A percentile compares a stretch with the other conserved stretches of the same genome.
Evolutionary conservation across 2,888 invertebrate species (phyloP).

Genomic region (Ephialtes manifestator): DNA sequence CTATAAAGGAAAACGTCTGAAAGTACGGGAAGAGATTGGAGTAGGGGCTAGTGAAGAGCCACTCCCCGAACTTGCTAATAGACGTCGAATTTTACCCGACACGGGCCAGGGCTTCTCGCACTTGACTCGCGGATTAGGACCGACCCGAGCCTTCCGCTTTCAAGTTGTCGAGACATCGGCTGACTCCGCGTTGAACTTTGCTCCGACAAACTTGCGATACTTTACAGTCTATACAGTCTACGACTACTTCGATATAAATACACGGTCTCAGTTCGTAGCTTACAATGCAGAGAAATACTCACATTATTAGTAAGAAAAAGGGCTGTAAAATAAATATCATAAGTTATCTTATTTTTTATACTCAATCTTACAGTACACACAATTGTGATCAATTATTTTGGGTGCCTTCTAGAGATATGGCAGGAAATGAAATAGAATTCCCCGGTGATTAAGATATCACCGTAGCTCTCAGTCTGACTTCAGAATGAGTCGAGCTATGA

Average conservation of each 20-base stretch:
- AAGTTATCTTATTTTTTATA: no score
- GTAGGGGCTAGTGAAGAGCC: constrained; percentile 56
- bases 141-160: constrained; percentile 29
- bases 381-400: no score
- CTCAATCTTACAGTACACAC: no score
- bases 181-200: constrained; percentile 42
- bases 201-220: constrained; percentile 12
- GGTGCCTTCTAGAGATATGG: neutral
- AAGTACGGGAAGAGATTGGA: constrained; percentile 60
- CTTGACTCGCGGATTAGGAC: constrained; percentile 56
- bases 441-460: neutral
- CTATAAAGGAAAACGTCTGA: constrained; percentile 39
- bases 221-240: neutral
- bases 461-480: neutral
- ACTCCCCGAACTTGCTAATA: constrained; percentile 74
- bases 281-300: neutral
- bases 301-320: neutral
- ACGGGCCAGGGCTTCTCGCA: constrained; percentile 67
- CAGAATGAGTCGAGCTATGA: neutral
- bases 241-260: neutral
- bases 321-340: no score
- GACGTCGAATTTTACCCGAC: constrained; percentile 71
- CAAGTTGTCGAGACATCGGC: constrained; percentile 28
- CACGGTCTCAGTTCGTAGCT: neutral
- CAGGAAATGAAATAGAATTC: neutral